A percentile compares a stretch with the other conserved stretches of the same genome.
phyloP scores from a whole-genome alignment of 2,113 vertebrate species.

The Rhinolophus sinicus region DNA sequence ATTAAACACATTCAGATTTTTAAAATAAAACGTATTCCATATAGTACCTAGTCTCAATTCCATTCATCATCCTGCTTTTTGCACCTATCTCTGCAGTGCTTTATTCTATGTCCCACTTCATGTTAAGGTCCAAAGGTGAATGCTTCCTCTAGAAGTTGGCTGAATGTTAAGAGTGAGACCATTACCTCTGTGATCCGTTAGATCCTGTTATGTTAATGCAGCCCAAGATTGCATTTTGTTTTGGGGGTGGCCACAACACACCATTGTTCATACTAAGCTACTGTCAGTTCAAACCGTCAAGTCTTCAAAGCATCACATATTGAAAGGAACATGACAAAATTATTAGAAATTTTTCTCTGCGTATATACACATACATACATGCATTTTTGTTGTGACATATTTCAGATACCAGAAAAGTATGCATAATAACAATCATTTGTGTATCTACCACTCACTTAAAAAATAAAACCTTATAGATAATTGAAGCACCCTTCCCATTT shows the following conservation, averaged over 20 bases:
- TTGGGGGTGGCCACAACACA: background rate
- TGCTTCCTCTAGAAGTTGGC: background rate
- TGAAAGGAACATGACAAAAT: background rate
- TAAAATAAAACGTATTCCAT: background rate
- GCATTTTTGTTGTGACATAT: background rate
- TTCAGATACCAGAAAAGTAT: conserved; percentile 21
- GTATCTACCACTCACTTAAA: background rate
- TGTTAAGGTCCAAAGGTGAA: background rate
- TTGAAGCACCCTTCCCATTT: background rate
- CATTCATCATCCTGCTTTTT: background rate
- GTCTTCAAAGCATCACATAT: background rate
- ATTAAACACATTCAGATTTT: conserved; percentile 5
- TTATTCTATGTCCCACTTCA: background rate
- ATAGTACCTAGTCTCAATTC: background rate
- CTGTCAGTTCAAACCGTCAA: background rate
- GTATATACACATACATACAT: background rate
- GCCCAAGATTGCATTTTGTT: background rate
- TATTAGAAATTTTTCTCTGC: background rate
- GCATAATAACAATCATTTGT: background rate
- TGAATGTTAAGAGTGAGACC: background rate
- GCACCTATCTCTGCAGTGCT: background rate
- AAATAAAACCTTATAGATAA: conserved; percentile 7
- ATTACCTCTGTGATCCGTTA: conserved; percentile 10
- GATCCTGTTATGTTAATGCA: background rate
- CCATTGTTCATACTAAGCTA: background rate